These are phyloP conservation scores for Allolobophora icterica DNA, from an alignment of 2,888 invertebrate genomes.

Conservation along the genomic window DNA sequence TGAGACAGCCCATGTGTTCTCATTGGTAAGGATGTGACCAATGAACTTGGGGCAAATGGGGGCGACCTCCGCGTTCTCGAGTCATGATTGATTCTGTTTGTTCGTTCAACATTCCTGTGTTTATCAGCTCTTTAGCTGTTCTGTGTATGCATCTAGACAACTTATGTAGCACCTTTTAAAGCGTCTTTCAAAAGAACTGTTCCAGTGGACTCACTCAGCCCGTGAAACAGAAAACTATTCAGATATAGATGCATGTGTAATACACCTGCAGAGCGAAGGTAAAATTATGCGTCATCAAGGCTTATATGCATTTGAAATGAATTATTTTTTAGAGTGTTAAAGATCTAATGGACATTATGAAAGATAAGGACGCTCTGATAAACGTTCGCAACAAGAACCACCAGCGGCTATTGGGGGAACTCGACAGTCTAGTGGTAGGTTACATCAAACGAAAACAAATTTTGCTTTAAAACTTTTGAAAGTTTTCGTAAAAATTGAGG, in stretches of 20 bases:
- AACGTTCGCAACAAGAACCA: slow-evolving; percentile 86
- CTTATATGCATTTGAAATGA: neutral
- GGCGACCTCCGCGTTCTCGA: neutral
- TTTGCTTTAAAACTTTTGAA: too few relatives aligned
- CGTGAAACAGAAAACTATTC: neutral
- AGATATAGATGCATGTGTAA: neutral
- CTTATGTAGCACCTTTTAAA: neutral
- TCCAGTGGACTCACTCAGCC: neutral
- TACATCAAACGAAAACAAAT: neutral
- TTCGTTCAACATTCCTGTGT: neutral
- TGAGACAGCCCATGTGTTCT: too few relatives aligned
- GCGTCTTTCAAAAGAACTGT: neutral
- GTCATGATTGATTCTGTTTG: neutral
- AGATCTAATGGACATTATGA: slow-evolving; percentile 88
- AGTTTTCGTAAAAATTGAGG: too few relatives aligned
- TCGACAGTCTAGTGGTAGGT: slow-evolving; percentile 80
- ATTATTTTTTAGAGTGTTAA: slow-evolving; percentile 75
- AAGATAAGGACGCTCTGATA: slow-evolving; percentile 85
- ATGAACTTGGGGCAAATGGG: too few relatives aligned
- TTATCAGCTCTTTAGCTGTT: neutral
- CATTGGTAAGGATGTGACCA: too few relatives aligned
- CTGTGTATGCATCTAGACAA: neutral
- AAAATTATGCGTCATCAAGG: too few relatives aligned
- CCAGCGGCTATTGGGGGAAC: slow-evolving; percentile 78
- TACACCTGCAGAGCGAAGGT: neutral